phyloP scores from a whole-genome alignment of 2,113 vertebrate genomes.

The Alouatta palliata region DNA sequence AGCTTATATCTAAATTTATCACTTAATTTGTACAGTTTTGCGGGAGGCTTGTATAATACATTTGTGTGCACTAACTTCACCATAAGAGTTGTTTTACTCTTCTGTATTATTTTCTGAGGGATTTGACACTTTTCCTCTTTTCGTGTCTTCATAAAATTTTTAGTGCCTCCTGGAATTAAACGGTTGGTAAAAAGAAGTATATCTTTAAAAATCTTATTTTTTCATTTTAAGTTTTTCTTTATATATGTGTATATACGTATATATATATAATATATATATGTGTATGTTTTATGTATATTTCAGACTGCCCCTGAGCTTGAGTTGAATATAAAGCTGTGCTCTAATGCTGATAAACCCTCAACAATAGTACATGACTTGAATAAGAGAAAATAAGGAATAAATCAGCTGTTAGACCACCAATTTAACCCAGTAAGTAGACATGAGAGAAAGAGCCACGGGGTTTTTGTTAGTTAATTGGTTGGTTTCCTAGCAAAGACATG shows the following conservation, averaged over 20 bases:
- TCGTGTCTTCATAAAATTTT: background rate
- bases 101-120: background rate
- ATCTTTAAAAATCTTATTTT: background rate
- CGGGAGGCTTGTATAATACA: background rate
- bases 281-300: background rate
- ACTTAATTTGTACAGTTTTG: background rate
- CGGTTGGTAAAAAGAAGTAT: background rate
- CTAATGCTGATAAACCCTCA: background rate
- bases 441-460: background rate
- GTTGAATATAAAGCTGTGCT: background rate
- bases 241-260: background rate
- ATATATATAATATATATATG: background rate
- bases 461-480: background rate
- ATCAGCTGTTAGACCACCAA: background rate
- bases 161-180: background rate
- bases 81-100: background rate
- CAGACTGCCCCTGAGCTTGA: background rate
- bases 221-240: background rate
- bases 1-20: background rate
- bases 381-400: background rate
- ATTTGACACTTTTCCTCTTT: background rate
- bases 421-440: background rate
- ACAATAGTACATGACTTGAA: background rate
- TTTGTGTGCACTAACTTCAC: background rate
- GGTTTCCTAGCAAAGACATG: background rate